phyloP scores from a whole-genome alignment of 2,888 invertebrate species.

The Phorcus lineatus region DNA sequence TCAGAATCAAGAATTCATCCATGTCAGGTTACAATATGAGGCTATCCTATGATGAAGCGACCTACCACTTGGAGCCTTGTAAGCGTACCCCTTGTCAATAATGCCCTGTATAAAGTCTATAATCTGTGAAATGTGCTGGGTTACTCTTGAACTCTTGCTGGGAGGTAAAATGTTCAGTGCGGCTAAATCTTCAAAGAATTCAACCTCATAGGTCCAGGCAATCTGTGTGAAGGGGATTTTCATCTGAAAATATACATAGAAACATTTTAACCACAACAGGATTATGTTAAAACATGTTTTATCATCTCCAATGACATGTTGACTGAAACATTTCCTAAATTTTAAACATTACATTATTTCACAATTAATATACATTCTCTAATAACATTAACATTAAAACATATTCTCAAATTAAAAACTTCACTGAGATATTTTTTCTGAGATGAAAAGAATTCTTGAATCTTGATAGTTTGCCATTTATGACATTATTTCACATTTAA shows the following conservation, averaged over 20 bases:
- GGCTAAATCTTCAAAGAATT: constrained; percentile 88
- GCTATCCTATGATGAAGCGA: too few relatives aligned
- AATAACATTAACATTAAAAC: too few relatives aligned
- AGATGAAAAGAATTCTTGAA: too few relatives aligned
- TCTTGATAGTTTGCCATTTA: too few relatives aligned
- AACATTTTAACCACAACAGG: background rate
- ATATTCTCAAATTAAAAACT: too few relatives aligned
- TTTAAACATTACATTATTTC: background rate
- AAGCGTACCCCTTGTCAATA: constrained; percentile 82
- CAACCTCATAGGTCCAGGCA: constrained; percentile 84
- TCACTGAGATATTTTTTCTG: too few relatives aligned
- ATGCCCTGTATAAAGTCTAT: constrained; percentile 84
- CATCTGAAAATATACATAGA: constrained; percentile 53
- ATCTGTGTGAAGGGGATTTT: constrained; percentile 80
- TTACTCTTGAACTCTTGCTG: constrained; percentile 84
- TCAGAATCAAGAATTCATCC: too few relatives aligned
- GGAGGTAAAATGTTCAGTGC: constrained; percentile 84
- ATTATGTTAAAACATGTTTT: background rate
- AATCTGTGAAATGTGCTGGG: constrained; percentile 88
- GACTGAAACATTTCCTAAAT: background rate
- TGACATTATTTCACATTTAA: too few relatives aligned
- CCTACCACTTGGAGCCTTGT: constrained; percentile 81
- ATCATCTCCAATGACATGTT: background rate
- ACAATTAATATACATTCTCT: too few relatives aligned
- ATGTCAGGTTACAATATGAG: too few relatives aligned